Conservation (phyloP, 2,888 invertebrate species). For the Coleophora deauratella region DNA sequence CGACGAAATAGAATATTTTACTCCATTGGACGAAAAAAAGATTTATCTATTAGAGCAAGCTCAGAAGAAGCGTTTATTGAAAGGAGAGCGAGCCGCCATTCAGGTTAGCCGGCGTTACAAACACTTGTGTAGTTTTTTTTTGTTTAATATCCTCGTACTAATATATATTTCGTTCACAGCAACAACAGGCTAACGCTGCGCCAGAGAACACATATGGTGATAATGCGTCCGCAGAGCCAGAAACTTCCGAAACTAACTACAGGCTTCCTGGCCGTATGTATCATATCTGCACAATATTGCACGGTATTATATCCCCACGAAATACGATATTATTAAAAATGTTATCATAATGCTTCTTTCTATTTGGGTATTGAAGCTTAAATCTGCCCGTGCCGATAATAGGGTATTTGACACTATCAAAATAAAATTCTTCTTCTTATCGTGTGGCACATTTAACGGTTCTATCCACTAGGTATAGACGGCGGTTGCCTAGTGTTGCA, state of each 20-base stretch:
- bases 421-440: too few species aligned
- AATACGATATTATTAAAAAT: neutral
- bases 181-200: slow-evolving; percentile 20
- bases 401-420: too few species aligned
- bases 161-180: slow-evolving; percentile 22
- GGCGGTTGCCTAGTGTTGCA: too few species aligned
- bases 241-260: slow-evolving; percentile 52
- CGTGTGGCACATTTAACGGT: too few species aligned
- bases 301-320: neutral
- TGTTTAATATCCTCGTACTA: neutral
- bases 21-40: slow-evolving; percentile 45
- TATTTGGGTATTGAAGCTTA: too few species aligned
- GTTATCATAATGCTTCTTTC: too few species aligned
- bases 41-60: slow-evolving; percentile 60
- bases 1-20: slow-evolving; percentile 35
- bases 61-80: slow-evolving; percentile 64
- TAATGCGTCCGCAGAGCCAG: slow-evolving; percentile 41
- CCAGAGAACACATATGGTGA: slow-evolving; percentile 27
- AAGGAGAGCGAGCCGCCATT: slow-evolving; percentile 33
- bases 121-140: neutral
- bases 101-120: slow-evolving; percentile 25
- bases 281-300: slow-evolving; percentile 1
- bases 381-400: too few species aligned
- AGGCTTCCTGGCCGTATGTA: slow-evolving; percentile 55
- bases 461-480: too few species aligned